These are phyloP conservation scores for Homarus americanus DNA, from an alignment of 1,140 invertebrate species.

Conservation along the genomic window DNA sequence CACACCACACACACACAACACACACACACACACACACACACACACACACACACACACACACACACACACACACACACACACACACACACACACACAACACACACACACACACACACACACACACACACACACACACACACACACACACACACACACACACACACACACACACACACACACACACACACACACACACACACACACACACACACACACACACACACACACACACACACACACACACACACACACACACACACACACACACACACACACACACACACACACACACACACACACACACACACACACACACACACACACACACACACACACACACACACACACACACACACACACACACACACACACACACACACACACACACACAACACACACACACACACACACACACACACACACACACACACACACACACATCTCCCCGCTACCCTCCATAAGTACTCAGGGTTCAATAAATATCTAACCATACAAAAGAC, in stretches of 20 bases:
- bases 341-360: slow-evolving; percentile 4
- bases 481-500: too few species aligned
- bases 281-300: not conserved
- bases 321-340: slow-evolving; percentile 11
- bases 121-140: not conserved
- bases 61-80: slow-evolving; percentile 6
- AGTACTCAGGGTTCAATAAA: too few species aligned
- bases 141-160: not conserved
- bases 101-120: not conserved
- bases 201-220: slow-evolving; percentile 15
- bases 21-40: not conserved
- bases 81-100: not conserved
- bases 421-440: too few species aligned
- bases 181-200: slow-evolving; percentile 2
- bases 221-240: slow-evolving; percentile 7
- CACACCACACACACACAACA: not conserved
- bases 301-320: not conserved
- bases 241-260: not conserved
- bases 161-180: not conserved
- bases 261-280: not conserved
- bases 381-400: too few species aligned
- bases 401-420: too few species aligned
- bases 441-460: too few species aligned
- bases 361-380: too few species aligned
- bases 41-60: not conserved